Conservation (phyloP, 2,797 vertebrate genomes). For the Halcyon chelicuti region DNA sequence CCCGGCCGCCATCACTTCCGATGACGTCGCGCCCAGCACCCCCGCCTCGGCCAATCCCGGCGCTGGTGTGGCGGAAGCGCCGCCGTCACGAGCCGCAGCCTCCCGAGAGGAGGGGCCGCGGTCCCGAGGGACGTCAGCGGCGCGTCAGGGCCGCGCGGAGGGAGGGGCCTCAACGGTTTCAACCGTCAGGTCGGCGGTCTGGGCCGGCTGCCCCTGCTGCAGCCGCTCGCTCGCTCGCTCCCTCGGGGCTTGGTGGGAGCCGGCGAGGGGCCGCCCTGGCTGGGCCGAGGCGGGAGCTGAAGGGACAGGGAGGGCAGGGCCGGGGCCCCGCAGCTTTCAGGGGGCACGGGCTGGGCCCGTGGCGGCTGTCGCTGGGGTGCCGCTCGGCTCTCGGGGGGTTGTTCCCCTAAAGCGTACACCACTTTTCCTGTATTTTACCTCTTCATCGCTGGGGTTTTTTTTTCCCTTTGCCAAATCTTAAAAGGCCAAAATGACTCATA, state of each 20-base stretch:
- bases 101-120: fast-evolving
- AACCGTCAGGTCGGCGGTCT: neutral
- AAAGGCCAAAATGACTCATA: neutral
- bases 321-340: neutral
- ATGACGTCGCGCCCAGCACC: fast-evolving
- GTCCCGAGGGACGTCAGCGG: neutral
- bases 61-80: neutral
- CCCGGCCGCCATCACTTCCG: neutral
- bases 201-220: no score
- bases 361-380: fast-evolving
- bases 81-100: fast-evolving
- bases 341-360: neutral
- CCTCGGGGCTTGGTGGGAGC: no score
- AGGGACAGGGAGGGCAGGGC: neutral
- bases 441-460: no score
- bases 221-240: no score
- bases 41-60: neutral
- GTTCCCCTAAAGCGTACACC: fast-evolving
- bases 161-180: neutral
- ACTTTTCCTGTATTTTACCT: fast-evolving
- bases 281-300: neutral
- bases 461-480: neutral
- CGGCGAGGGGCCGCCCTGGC: neutral
- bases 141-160: neutral
- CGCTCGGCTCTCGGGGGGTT: neutral